Percentiles rank a stretch among this genome's conserved stretches.
These are phyloP conservation scores for Triplophysa dalaica DNA, from an alignment of 2,113 vertebrate genomes.

Conservation along the genomic window DNA sequence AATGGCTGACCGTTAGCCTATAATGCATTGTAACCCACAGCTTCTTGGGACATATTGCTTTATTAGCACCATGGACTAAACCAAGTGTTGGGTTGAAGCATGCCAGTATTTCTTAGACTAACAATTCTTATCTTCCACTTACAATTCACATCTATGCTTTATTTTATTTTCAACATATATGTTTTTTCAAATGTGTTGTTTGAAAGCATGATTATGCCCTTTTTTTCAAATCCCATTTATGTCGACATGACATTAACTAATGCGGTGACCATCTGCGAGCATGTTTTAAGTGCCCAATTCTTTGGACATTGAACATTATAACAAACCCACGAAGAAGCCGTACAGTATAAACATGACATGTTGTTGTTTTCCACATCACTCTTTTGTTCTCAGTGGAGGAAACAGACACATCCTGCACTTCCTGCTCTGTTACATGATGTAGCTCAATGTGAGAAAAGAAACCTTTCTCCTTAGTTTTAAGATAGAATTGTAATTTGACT, in stretches of 20 bases:
- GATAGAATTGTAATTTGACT: too few species aligned
- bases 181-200: neutral
- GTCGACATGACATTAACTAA: neutral
- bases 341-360: constrained; percentile 29
- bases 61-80: too few species aligned
- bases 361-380: constrained; percentile 52
- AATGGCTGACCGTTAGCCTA: too few species aligned
- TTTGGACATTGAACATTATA: neutral
- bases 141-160: neutral
- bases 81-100: too few species aligned
- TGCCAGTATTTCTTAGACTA: neutral
- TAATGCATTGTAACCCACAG: too few species aligned
- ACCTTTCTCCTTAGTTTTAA: too few species aligned
- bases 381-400: constrained; percentile 74
- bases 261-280: too few species aligned
- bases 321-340: constrained; percentile 8
- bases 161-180: too few species aligned
- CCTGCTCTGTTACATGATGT: constrained; percentile 59
- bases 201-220: neutral
- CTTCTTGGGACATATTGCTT: too few species aligned
- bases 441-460: too few species aligned
- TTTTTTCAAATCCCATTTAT: neutral
- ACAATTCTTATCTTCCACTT: neutral
- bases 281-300: too few species aligned
- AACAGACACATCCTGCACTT: constrained; percentile 78